Percentiles rank a stretch among this genome's conserved stretches.
Conservation (phyloP, 2,113 vertebrate species). For the Sterrhoptilus dennistouni region DNA sequence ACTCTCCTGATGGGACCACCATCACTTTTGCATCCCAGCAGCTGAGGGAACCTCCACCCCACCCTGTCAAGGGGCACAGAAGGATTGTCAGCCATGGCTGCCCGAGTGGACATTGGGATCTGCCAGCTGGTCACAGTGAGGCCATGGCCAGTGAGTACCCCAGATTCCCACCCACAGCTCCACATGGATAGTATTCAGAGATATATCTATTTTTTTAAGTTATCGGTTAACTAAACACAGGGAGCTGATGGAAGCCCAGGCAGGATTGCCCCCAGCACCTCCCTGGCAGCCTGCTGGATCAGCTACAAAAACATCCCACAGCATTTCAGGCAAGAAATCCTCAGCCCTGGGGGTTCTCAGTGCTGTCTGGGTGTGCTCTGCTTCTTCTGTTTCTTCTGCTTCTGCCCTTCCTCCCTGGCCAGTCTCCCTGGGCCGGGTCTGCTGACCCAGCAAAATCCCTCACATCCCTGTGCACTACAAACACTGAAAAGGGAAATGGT, state of each 20-base stretch:
- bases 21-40: neutral
- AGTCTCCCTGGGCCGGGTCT: neutral
- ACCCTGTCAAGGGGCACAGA: neutral
- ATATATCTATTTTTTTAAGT: neutral
- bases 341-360: neutral
- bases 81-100: rapidly evolving
- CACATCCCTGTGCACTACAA: neutral
- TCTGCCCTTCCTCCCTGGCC: neutral
- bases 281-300: neutral
- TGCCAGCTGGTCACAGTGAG: rapidly evolving
- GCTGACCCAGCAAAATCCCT: constrained; percentile 8
- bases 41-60: neutral
- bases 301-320: neutral
- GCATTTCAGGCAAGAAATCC: neutral
- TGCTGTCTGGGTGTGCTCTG: neutral
- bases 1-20: neutral
- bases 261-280: rapidly evolving
- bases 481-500: neutral
- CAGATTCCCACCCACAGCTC: neutral
- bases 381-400: constrained; percentile 3
- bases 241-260: neutral
- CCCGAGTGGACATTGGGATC: rapidly evolving
- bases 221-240: neutral
- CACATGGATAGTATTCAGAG: neutral
- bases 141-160: rapidly evolving